These are phyloP conservation scores for Coluber constrictor DNA, from an alignment of 2,797 vertebrate species.

Conservation along the genomic window DNA sequence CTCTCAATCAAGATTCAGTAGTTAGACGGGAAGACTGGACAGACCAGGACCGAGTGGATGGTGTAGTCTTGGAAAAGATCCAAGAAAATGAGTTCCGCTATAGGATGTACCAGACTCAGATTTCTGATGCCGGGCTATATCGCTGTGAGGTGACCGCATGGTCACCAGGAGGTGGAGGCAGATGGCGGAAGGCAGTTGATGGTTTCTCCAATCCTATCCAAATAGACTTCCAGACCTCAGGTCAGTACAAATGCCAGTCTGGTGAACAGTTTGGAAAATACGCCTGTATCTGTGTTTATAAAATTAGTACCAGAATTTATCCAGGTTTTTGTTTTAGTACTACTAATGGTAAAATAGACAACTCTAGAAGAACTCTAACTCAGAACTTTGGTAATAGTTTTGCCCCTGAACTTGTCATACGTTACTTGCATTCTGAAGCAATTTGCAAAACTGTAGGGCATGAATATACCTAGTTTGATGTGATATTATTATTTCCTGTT, in stretches of 20 bases:
- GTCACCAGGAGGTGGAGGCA: slow-evolving; percentile 76
- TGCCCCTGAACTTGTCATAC: slow-evolving; percentile 16
- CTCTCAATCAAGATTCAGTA: slow-evolving; percentile 83
- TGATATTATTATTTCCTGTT: background rate
- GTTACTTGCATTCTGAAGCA: background rate
- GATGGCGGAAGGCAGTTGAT: slow-evolving; percentile 80
- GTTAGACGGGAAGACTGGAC: slow-evolving; percentile 80
- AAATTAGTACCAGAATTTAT: background rate
- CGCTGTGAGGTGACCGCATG: slow-evolving; percentile 87
- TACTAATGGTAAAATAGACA: background rate
- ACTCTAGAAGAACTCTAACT: slow-evolving; percentile 34
- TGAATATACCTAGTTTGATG: background rate
- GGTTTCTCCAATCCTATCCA: slow-evolving; percentile 85
- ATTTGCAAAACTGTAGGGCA: background rate
- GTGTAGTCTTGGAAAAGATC: slow-evolving; percentile 83
- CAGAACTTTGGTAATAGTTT: slow-evolving; percentile 24
- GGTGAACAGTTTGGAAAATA: background rate
- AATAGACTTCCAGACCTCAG: slow-evolving; percentile 86
- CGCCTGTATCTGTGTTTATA: background rate
- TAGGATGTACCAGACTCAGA: slow-evolving; percentile 85
- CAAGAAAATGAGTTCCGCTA: slow-evolving; percentile 85
- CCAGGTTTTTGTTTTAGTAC: slow-evolving; percentile 17
- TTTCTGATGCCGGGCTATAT: slow-evolving; percentile 85
- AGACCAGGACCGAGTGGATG: slow-evolving; percentile 78
- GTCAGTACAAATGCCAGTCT: slow-evolving; percentile 65